Base-by-base conservation (phyloP, 1,140 invertebrate genomes). In the Wasmannia auropunctata region DNA sequence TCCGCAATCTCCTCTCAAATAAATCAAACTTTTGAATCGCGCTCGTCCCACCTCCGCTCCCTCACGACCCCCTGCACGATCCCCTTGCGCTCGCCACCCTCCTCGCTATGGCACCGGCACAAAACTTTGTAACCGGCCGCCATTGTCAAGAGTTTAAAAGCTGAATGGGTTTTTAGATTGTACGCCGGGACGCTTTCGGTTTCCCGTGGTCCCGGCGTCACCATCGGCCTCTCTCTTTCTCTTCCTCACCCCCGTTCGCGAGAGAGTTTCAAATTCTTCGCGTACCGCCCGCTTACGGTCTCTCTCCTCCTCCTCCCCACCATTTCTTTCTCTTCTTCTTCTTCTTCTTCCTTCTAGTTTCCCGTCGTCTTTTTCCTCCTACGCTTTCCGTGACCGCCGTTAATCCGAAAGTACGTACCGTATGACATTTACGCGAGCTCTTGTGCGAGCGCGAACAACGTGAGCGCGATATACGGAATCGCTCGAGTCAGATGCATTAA, bases 11-110 rank as follows among this genome's bases (percentile, higher is more conserved):
- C 87, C 92, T 92, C 93, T 93, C 93, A 95, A 95, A 95, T 95
- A 94, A 94, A 95, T 95, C 94, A 95, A 94, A 95, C 94, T 95
- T 95, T 94, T 93, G 92, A 95, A 94, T 94, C 92, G 91, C 87
- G 88, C 76, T 58, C 72, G 65, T 72, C 79, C 60, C 72, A 22
- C 63, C 74, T 62, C 77, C 77, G n/a, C n/a, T n/a, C n/a, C n/a
- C n/a, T n/a, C n/a, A n/a, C n/a, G 60, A 72, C 75, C 85, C 88
- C 70, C 40, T n/a, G n/a, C n/a, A 74, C 88, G 87, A 79, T 74
- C 83, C 90, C 85, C 63, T 3, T 37, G 77, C 74, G 88, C n/a
- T n/a, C 80, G 67, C 74, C 81, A 54, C 74, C 84, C 31, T 65
- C n/a, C 62, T 43, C 51, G 11, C 54, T 67, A 7, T 51, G 25